Evolutionary conservation across 1,140 invertebrate species (phyloP), one percentile per base, ranked within the genome.

Genomic region (Drosophila littoralis): DNA sequence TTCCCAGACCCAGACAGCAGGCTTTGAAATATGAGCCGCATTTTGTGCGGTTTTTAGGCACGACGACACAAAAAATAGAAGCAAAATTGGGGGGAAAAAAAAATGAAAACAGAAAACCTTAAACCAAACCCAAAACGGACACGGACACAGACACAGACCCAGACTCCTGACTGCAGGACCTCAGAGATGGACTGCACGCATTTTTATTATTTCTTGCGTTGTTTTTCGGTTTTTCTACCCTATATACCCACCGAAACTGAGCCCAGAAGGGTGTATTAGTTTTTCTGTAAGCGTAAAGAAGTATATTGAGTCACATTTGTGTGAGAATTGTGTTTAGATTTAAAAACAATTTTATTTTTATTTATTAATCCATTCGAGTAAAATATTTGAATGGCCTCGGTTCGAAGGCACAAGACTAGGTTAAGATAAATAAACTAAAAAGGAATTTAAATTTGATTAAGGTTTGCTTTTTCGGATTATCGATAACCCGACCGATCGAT

Each of bases 1-100:
- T 54, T 76, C 76, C 22, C 46, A 28, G 17, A 10, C 8, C 10
- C 76, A 69, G 72, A 76, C 82, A 68, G 72, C 70, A 35, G 46
- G 3, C 67, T 83, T 79, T 83, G 80, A 83, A 83, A 83, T 83
- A 83, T 83, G 81, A 79, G 76, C 71, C 48, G 58, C 66, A 83
- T 83, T 82, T 59, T 36, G 60, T 79, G 79, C 57, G 79, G 80
- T 70, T 81, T 68, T 77, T 52, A 55, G 67, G 45, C 40, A 67
- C 32, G 55, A 58, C 55, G 28, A 15, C 50, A 38, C 7, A 13
- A 10, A 28, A 13, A 46, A 22, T 0, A 45, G 6, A 15, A 45
- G 42, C n/a, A 43, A 43, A 45, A 15, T 1, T 1, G 45, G 7
- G 7, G 5, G 45, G 10, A 9, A 22, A 15, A 22, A 9, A 22